These are phyloP conservation scores for Rhinolophus ferrumequinum DNA, from an alignment of 2,113 vertebrate species.

Conservation along the genomic window DNA sequence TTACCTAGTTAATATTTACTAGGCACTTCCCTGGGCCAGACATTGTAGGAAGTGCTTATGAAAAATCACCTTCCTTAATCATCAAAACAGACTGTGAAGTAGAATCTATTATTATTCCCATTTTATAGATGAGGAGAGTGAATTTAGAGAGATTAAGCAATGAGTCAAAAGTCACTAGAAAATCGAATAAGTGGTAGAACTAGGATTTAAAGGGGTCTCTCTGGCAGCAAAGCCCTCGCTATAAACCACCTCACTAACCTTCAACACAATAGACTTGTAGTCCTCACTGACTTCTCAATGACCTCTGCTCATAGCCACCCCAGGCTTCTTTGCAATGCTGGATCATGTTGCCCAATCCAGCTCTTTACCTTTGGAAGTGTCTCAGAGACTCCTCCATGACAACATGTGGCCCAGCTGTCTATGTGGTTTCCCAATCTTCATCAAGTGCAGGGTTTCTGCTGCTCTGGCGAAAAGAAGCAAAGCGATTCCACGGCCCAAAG, in stretches of 20 bases:
- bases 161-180: not conserved
- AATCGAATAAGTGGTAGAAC: not conserved
- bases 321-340: not conserved
- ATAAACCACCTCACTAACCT: not conserved
- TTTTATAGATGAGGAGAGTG: not conserved
- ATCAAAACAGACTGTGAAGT: not conserved
- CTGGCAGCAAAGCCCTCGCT: not conserved
- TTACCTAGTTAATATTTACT: constrained; percentile 41
- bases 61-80: constrained; percentile 11
- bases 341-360: not conserved
- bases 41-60: not conserved
- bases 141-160: constrained; percentile 35
- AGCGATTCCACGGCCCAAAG: not conserved
- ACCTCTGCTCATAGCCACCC: not conserved
- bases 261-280: fast-evolving
- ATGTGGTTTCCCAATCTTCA: not conserved
- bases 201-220: not conserved
- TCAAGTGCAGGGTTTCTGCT: not conserved
- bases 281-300: not conserved
- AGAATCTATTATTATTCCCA: constrained; percentile 5
- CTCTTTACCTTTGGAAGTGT: not conserved
- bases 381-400: not conserved
- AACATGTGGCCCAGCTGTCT: not conserved
- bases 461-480: not conserved
- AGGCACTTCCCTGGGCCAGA: not conserved